Evolutionary conservation across 92 coral and sea anemone genomes (phyloP).

Genomic region (Epizoanthus ramosus): DNA sequence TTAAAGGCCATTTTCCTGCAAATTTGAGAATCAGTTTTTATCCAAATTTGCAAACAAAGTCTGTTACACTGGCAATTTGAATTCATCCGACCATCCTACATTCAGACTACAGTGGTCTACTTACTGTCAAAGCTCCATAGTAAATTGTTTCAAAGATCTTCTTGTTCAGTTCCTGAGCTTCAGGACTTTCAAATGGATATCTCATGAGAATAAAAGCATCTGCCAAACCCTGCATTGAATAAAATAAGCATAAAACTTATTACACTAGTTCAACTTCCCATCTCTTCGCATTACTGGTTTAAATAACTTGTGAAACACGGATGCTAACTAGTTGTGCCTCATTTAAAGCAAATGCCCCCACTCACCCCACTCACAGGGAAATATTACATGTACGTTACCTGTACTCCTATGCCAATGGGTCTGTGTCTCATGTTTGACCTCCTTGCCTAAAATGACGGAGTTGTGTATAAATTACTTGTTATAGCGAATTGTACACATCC

Average conservation of each 20-base stretch:
- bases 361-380: too few relatives aligned
- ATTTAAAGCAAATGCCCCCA: too few relatives aligned
- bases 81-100: too few relatives aligned
- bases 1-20: too few relatives aligned
- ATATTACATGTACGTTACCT: slow-evolving; percentile 45
- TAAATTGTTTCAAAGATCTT: slow-evolving; percentile 95
- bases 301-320: too few relatives aligned
- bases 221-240: slow-evolving; percentile 78
- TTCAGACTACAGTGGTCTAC: slow-evolving; percentile 20
- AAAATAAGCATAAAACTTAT: not conserved
- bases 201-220: slow-evolving; percentile 98
- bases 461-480: not conserved
- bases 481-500: too few relatives aligned
- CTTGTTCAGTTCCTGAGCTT: slow-evolving; percentile 86
- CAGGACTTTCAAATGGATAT: slow-evolving; percentile 86
- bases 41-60: too few relatives aligned
- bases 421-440: slow-evolving; percentile 92
- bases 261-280: not conserved
- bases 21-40: too few relatives aligned
- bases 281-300: too few relatives aligned
- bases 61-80: too few relatives aligned
- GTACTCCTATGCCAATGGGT: slow-evolving; percentile 98
- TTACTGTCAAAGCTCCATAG: slow-evolving; percentile 91
- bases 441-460: slow-evolving; percentile 69
- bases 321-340: too few relatives aligned